Base-by-base conservation (phyloP, 2,888 invertebrate species). In the Epirrita christyi region DNA sequence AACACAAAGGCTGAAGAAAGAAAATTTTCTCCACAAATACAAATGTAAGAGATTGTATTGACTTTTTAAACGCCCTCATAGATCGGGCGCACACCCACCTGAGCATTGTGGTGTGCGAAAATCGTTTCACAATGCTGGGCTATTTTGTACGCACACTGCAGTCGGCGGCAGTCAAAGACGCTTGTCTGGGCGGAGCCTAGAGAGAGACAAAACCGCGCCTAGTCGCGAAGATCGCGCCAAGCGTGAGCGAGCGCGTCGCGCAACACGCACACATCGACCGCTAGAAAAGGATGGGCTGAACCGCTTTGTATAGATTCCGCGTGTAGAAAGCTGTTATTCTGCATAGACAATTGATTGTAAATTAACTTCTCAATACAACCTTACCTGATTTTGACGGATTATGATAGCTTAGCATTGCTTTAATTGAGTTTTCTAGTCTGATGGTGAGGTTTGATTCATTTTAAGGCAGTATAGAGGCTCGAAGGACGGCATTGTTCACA, bases 11-110 rank as follows among this genome's bases (percentile, higher is more conserved):
- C 78, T 75, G 76, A 81, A 87, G 81, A 85, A 89, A 89, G 89
- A 88, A 90, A 89, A 88, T 88, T 88, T 88, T 82, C 89, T 88
- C 81, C 76, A 80, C 86, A 84, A 88, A 87, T 78, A 85, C 84
- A 83, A 81, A 83, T 81, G 82, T 80, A 81, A 83, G 82, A 83
- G 86, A 89, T 88, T 87, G 87, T 90, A 90, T 91, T 88, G 91
- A 92, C 90, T 91, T 92, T 91, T 90, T 88, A 88, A 89, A 91
- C 90, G 91, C 90, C 91, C 88, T 86, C 85, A 83, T 87, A 86
- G 86, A 88, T 82, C 72, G 80, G 76, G 75, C 83, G 73, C 83
- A 88, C 90, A 82, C 85, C 90, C 90, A 90, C 88, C 89, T 87
- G 85, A 72, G 73, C 82, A 82, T 86, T 88, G 86, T 86, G 73